A percentile compares a stretch with the other conserved stretches of the same genome.
These are phyloP conservation scores for Poeciliopsis infans DNA, from an alignment of 2,797 vertebrate genomes.

Conservation along the genomic window DNA sequence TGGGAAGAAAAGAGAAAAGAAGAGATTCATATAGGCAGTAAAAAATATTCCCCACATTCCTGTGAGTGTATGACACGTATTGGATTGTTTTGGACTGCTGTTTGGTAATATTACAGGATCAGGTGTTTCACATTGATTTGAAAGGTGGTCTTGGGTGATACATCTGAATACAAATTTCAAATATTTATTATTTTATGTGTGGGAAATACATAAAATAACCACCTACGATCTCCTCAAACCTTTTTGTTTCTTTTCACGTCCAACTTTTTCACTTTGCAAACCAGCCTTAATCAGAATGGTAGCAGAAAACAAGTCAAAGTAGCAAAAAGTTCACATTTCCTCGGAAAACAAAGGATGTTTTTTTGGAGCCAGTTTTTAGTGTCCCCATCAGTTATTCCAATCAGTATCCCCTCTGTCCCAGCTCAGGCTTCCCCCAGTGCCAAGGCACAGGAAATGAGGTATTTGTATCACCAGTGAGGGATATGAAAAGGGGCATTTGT, in stretches of 20 bases:
- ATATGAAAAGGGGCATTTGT: conserved; percentile 82
- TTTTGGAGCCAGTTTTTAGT: conserved; percentile 68
- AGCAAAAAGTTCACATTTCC: conserved; percentile 46
- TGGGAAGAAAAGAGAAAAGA: conserved; percentile 50
- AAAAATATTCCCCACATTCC: conserved; percentile 62
- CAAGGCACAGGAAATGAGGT: conserved; percentile 84
- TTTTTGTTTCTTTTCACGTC: conserved; percentile 1
- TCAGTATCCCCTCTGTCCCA: conserved; percentile 79
- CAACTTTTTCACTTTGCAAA: conserved; percentile 26
- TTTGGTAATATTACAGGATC: conserved; percentile 11
- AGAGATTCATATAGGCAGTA: conserved; percentile 36
- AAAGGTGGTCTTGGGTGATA: not conserved
- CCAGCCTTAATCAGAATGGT: conserved; percentile 28
- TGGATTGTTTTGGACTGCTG: conserved; percentile 41
- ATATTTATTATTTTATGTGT: conserved; percentile 54
- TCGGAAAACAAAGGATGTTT: conserved; percentile 79
- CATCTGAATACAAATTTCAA: conserved; percentile 37
- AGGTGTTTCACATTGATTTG: conserved; percentile 32
- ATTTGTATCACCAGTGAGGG: conserved; percentile 75
- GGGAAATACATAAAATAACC: conserved; percentile 27
- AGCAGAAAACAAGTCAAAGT: conserved; percentile 34
- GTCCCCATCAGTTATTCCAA: conserved; percentile 80
- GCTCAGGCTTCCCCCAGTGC: conserved; percentile 69
- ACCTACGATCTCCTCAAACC: conserved; percentile 31
- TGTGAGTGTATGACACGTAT: conserved; percentile 37